Base-by-base conservation (phyloP, 1,140 invertebrate genomes). In the Proctacanthus coquilletti region DNA sequence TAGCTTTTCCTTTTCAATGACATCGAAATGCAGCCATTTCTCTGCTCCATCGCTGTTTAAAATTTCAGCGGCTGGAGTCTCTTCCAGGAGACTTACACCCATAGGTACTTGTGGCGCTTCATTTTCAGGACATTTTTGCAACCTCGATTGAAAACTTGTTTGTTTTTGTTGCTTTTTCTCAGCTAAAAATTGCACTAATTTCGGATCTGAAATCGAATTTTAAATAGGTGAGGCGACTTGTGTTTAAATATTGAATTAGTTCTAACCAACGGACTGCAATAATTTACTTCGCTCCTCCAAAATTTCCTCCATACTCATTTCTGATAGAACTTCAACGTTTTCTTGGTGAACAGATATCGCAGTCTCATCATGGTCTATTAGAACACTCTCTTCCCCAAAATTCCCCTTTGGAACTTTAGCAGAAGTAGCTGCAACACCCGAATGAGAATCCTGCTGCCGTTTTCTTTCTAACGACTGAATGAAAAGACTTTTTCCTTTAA, bases 11-110 rank as follows among this genome's bases (percentile, higher is more conserved):
- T 70, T 68, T 58, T 92, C 87, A 29, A 88, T 50, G 20, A 69
- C 64, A 56, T 85, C 71, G 72, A 91, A 91, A 51, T 89, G 70
- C 0, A 88, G 45, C 80, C 82, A 91, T 18, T 77, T 73, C 39
- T 75, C 71, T 2, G 74, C 50, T 40, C 71, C 62, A 35, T 69
- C 71, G 52, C 69, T 64, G 30, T 68, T 65, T 9, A 80, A 49
- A 21, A 83, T 56, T 44, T 79, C 70, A 41, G 67, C 56, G 2
- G 71, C 64, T 43, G 49, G 50, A 44, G 53, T 59, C 11, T 50
- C 45, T 21, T 46, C 36, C 35, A 47, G 41, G 43, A 49, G 39
- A 18, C 39, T n/a, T n/a, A n/a, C n/a, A n/a, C n/a, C n/a, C n/a
- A n/a, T n/a, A n/a, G n/a, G n/a, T n/a, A n/a, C n/a, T n/a, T n/a